phyloP scores from a whole-genome alignment of 2,113 vertebrate genomes.

The Salvelinus sp. region DNA sequence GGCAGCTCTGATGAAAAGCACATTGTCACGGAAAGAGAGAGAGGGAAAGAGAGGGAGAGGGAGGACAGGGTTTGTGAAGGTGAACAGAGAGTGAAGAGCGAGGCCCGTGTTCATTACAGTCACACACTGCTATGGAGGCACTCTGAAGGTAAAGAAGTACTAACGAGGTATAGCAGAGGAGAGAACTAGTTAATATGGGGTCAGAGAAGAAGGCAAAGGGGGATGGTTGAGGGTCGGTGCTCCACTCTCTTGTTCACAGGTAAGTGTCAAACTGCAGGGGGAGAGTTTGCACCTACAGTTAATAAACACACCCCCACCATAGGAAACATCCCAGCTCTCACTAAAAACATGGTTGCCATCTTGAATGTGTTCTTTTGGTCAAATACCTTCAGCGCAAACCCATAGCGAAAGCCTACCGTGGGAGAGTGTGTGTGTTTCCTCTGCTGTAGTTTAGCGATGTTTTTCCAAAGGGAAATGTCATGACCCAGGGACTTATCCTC shows the following conservation, averaged over 20 bases:
- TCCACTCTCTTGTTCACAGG: slow-evolving; percentile 48
- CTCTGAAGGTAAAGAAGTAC: slow-evolving; percentile 34
- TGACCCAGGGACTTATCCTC: background rate
- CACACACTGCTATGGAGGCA: slow-evolving; percentile 44
- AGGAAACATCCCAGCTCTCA: slow-evolving; percentile 60
- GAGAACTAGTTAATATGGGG: slow-evolving; percentile 47
- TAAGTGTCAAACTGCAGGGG: slow-evolving; percentile 58
- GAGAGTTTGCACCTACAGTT: slow-evolving; percentile 63
- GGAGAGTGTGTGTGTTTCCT: background rate
- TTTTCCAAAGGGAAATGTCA: background rate
- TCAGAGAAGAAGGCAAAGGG: slow-evolving; percentile 29
- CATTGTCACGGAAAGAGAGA: slow-evolving; percentile 27
- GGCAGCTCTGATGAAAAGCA: slow-evolving; percentile 39
- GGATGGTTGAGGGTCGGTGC: slow-evolving; percentile 29
- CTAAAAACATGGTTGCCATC: slow-evolving; percentile 27
- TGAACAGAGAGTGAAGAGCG: slow-evolving; percentile 46
- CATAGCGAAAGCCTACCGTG: slow-evolving; percentile 13
- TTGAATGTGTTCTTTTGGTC: slow-evolving; percentile 19
- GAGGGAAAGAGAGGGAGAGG: background rate
- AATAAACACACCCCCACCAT: slow-evolving; percentile 50
- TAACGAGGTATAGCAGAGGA: background rate
- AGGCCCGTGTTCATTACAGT: slow-evolving; percentile 57
- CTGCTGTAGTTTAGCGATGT: background rate
- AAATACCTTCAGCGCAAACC: background rate
- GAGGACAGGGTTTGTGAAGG: slow-evolving; percentile 43